A percentile compares a stretch with the other conserved stretches of the same genome.
These are phyloP conservation scores for Drusus annulatus DNA, from an alignment of 1,140 invertebrate genomes.

Conservation along the genomic window DNA sequence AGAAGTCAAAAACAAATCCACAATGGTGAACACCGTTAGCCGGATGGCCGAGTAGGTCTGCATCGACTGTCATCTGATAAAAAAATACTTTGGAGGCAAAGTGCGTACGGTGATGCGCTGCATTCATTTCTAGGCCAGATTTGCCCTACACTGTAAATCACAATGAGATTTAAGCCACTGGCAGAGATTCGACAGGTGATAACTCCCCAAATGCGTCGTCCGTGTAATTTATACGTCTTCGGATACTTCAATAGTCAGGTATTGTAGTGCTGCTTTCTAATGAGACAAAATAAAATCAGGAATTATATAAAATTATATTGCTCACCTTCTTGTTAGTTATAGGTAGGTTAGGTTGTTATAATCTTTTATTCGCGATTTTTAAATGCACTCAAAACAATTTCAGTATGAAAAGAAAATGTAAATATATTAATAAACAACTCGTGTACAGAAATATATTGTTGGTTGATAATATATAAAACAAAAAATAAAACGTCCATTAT, in stretches of 20 bases:
- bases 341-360: no score
- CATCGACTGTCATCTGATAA: slow-evolving; percentile 44
- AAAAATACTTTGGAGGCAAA: slow-evolving; percentile 46
- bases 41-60: neutral
- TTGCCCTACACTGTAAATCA: slow-evolving; percentile 25
- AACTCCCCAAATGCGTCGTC: neutral
- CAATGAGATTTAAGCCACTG: slow-evolving; percentile 7
- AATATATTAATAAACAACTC: no score
- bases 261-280: no score
- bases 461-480: no score
- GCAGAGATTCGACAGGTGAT: neutral
- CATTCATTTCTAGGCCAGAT: slow-evolving; percentile 51
- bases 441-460: no score
- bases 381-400: no score
- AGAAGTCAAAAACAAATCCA: neutral
- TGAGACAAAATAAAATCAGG: no score
- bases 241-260: neutral
- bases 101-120: slow-evolving; percentile 48
- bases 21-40: slow-evolving; percentile 34
- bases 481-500: no score
- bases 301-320: no score
- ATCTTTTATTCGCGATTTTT: no score
- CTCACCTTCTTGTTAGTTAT: no score
- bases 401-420: no score
- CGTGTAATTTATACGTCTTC: neutral